These are phyloP conservation scores for Eleginops maclovinus DNA, from an alignment of 2,113 vertebrate genomes.

Conservation along the genomic window DNA sequence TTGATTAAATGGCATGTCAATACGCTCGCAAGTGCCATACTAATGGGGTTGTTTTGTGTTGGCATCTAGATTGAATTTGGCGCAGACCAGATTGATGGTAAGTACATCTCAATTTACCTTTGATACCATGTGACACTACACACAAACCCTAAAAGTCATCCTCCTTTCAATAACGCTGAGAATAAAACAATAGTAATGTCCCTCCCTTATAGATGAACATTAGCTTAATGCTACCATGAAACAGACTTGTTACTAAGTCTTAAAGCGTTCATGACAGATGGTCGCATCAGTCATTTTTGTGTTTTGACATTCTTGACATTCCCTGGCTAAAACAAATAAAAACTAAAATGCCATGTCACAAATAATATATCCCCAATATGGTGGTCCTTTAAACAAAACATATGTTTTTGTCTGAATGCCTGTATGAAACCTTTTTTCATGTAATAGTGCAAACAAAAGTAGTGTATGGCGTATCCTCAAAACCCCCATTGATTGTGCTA, in stretches of 20 bases:
- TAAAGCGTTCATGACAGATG: neutral
- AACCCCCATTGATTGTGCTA: neutral
- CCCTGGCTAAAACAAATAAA: neutral
- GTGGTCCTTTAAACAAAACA: neutral
- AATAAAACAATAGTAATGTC: neutral
- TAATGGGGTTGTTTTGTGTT: slow-evolving; percentile 62
- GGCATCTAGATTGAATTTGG: slow-evolving; percentile 79
- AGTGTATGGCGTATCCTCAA: neutral
- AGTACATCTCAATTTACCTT: slow-evolving; percentile 39
- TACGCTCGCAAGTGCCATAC: slow-evolving; percentile 3
- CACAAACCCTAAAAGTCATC: neutral
- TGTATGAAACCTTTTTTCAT: neutral
- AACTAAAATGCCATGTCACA: neutral
- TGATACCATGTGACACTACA: slow-evolving; percentile 28
- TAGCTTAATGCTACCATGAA: neutral
- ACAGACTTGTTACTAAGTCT: neutral
- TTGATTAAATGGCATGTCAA: neutral
- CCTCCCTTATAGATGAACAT: neutral
- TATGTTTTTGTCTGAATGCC: neutral
- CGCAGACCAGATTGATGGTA: slow-evolving; percentile 84
- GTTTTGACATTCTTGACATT: slow-evolving; percentile 15
- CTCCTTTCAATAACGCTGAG: neutral
- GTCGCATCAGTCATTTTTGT: slow-evolving; percentile 13
- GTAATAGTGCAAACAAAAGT: neutral
- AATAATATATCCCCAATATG: neutral